Base-by-base conservation (phyloP, 1,140 invertebrate species). In the Drosophila bocki region DNA sequence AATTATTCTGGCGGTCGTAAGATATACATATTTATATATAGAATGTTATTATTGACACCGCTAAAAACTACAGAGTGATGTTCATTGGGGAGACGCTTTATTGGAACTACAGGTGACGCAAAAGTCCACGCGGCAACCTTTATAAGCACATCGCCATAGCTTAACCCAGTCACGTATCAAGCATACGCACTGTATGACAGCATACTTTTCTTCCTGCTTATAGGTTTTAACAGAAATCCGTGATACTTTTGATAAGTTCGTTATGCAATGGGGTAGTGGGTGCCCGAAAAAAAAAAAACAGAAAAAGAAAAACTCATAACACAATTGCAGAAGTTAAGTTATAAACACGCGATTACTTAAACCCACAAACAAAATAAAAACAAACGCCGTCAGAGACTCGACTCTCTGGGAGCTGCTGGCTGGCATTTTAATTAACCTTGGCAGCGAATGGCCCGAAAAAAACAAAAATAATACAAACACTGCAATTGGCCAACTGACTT, bases 371-470 rank as follows among this genome's bases (percentile, higher is more conserved):
- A 37, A 51, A 51, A 33, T 48, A 33, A 57, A 71, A 63, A 71
- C 45, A 65, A 22, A 51, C 17, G n/a, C 48, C 48, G 29, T 41
- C 51, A 69, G 59, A 53, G 48, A 29, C 45, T 44, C 61, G 48
- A 32, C 51, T 48, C 61, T 71, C 47, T 45, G 69, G 50, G 82
- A 63, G 74, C 53, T 56, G 77, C 77, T 88, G 85, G 56, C 80
- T 78, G 84, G 84, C 81, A 88, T 90, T 88, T 88, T 88, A 88
- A 88, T 88, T 90, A 88, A 88, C 84, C 84, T 88, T 88, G 84
- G 84, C 84, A 88, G 85, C 85, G 81, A 88, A 90, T 90, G 63
- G 56, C 56, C 74, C 75, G 42, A 77, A 77, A 77, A 78, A 53
- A 87, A 65, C 54, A 37, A 58, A 78, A 77, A 78, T 70, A 87